Base-by-base conservation (phyloP, 1,140 invertebrate species). In the Zaprionus taronus region DNA sequence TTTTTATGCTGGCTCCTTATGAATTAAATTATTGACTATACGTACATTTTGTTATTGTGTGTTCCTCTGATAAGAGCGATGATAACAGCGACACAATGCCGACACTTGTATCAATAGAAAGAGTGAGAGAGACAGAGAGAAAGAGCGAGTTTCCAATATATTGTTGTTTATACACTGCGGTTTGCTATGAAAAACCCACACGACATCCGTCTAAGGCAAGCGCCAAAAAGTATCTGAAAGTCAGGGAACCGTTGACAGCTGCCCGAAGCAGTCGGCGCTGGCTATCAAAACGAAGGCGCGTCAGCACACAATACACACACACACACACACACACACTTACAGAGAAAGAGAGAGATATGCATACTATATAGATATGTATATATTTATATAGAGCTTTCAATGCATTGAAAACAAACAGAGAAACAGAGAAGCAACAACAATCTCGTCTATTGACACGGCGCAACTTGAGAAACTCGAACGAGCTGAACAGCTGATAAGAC, bases 211-310 rank as follows among this genome's bases (percentile, higher is more conserved):
- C 47, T 82, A 79, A 68, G 64, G 47, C 81, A 44, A 90, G 70
- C 86, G 85, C 82, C 86, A 78, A 91, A 85, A 80, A 77, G 85
- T 85, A 80, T 85, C 81, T 90, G 85, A 90, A 90, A 72, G 81
- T 71, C 63, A 57, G 55, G 76, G 58, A 80, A 51, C 61, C 57
- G 70, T 36, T 55, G 57, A 56, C 65, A 77, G 55, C 67, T 63
- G 49, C 61, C 55, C 36, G 60, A 61, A 31, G 38, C 28, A 61
- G 20, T 26, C 26, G 49, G 24, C 47, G 49, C 56, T 51, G 44
- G 62, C 78, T 73, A 80, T 84, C 77, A 83, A 77, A 68, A 56
- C 60, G 85, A 90, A 84, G 84, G 85, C 85, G 85, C 79, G 84
- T 61, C 84, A 75, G 63, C 63, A 62, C 57, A 71, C 15, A 81